Conservation (phyloP, 2,797 vertebrate genomes). For the Danio aesculapii region DNA sequence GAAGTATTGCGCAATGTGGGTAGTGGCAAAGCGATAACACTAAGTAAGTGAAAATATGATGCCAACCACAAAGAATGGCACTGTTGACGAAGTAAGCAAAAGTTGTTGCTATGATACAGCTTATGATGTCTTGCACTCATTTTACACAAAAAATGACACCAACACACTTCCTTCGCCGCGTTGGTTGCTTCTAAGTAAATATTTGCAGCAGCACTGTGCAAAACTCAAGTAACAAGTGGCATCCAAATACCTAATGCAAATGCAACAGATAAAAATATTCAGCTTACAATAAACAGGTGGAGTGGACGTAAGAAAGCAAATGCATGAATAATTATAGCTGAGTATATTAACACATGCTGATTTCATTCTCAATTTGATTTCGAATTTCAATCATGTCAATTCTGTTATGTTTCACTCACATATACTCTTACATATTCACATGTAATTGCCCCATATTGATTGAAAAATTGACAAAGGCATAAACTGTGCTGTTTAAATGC, state of each 20-base stretch:
- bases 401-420: no score
- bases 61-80: slow-evolving; percentile 33
- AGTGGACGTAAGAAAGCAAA: background rate
- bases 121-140: slow-evolving; percentile 18
- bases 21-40: slow-evolving; percentile 45
- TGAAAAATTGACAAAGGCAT: background rate
- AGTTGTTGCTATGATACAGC: slow-evolving; percentile 38
- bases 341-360: background rate
- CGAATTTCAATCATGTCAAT: background rate
- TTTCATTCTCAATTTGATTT: background rate
- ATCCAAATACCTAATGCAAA: slow-evolving; percentile 1
- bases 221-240: slow-evolving; percentile 15
- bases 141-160: slow-evolving; percentile 34
- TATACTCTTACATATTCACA: no score
- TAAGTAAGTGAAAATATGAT: slow-evolving; percentile 44
- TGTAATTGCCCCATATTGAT: background rate
- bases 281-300: background rate
- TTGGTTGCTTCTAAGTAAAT: slow-evolving; percentile 8
- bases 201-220: slow-evolving; percentile 4
- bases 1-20: slow-evolving; percentile 44
- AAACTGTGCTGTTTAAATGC: background rate
- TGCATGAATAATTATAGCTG: background rate
- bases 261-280: background rate
- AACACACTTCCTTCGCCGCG: slow-evolving; percentile 20
- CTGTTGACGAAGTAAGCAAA: slow-evolving; percentile 47